phyloP scores from a whole-genome alignment of 2,113 vertebrate genomes.

The Thalassoma bifasciatum region DNA sequence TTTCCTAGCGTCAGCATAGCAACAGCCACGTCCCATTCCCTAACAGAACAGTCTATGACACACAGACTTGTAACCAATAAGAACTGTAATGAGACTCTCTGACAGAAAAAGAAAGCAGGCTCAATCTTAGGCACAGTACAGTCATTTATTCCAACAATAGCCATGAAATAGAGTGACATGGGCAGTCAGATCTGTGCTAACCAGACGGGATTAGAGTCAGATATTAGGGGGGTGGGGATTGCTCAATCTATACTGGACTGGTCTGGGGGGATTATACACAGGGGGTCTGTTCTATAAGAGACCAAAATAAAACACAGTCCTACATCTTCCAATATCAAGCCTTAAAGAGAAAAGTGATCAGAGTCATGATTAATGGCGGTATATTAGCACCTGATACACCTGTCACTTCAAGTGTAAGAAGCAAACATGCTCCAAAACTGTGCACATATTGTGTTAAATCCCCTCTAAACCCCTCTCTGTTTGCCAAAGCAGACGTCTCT shows the following conservation, averaged over 20 bases:
- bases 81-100: constrained; percentile 70
- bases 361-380: background rate
- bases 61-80: constrained; percentile 78
- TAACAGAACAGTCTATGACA: constrained; percentile 77
- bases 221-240: constrained; percentile 12
- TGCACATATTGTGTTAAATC: constrained; percentile 47
- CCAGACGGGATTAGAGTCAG: constrained; percentile 72
- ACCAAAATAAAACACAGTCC: constrained; percentile 25
- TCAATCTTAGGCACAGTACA: constrained; percentile 49
- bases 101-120: constrained; percentile 51
- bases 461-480: constrained; percentile 15
- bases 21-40: constrained; percentile 78
- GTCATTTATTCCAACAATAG: constrained; percentile 52
- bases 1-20: constrained; percentile 79
- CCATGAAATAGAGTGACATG: constrained; percentile 50
- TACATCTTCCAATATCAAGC: constrained; percentile 11
- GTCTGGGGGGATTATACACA: constrained; percentile 63
- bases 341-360: background rate
- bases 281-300: constrained; percentile 21
- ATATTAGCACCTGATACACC: background rate
- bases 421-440: constrained; percentile 18
- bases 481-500: constrained; percentile 47
- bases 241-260: constrained; percentile 32
- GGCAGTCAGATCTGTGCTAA: constrained; percentile 47
- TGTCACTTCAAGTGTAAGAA: background rate